These are phyloP conservation scores for Hetaerina titia DNA, from an alignment of 2,888 invertebrate species.

Conservation along the genomic window DNA sequence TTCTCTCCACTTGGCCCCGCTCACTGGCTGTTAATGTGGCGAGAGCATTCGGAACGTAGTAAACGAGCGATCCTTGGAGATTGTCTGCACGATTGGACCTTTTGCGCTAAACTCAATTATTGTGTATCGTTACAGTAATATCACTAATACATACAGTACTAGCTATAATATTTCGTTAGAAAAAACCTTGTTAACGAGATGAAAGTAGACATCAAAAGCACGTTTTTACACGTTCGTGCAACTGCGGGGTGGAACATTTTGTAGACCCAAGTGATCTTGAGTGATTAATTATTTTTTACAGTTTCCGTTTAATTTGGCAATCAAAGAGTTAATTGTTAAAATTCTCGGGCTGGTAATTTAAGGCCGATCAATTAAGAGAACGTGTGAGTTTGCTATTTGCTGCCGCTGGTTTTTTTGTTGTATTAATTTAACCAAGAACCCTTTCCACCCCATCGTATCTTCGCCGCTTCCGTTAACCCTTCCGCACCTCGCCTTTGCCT, in stretches of 20 bases:
- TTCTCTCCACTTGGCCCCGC: slow-evolving; percentile 12
- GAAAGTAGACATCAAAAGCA: not conserved
- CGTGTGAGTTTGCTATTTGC: not conserved
- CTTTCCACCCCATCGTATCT: not conserved
- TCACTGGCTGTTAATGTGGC: not conserved
- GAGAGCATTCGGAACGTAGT: not conserved
- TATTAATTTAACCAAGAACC: slow-evolving; percentile 2
- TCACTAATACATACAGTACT: too few relatives aligned
- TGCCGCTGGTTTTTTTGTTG: not conserved
- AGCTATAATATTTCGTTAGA: not conserved
- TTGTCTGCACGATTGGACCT: not conserved
- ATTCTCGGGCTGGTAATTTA: not conserved
- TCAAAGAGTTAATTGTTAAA: not conserved
- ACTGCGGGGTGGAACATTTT: too few relatives aligned
- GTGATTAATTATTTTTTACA: not conserved
- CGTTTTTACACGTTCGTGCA: too few relatives aligned
- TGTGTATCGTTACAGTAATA: not conserved
- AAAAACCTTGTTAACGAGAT: not conserved
- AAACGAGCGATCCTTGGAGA: not conserved
- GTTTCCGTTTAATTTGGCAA: not conserved
- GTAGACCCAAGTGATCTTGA: not conserved
- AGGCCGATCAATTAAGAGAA: not conserved
- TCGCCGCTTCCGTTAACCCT: not conserved
- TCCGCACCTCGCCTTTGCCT: not conserved
- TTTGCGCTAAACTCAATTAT: not conserved